Base-by-base conservation (phyloP, 1,140 invertebrate genomes). In the Drosophila novamexicana region DNA sequence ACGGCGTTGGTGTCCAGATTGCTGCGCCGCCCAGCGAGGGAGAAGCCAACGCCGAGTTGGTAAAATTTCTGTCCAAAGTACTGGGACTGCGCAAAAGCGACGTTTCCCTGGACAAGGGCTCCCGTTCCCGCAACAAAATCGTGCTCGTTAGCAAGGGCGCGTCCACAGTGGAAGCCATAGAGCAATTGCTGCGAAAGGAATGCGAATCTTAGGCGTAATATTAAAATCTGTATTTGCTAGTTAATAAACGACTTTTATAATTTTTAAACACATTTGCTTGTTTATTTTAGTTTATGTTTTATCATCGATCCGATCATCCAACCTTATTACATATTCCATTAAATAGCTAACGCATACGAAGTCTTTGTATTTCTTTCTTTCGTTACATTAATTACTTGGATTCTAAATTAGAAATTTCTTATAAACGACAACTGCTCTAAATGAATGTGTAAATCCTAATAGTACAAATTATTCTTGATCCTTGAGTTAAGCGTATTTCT, bases 21-120 rank as follows among this genome's bases (percentile, higher is more conserved):
- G 94, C 94, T 62, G 96, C 96, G 4, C 96, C 96, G 32, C 96
- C 96, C 3, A 94, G 95, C 5, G 96, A 97, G 86, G 96, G 96
- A 4, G 96, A 96, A 93, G 96, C 96, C 6, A 97, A 97, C 81
- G 93, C 94, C 0, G 96, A 96, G 89, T 93, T 97, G 7, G 92
- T 97, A 0, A 95, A 96, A 92, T 97, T 95, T 84, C 90, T 97
- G 12, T 93, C 96, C 0, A 94, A 94, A 73, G 82, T 96, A 34
- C 91, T 97, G 8, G 94, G 94, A 14, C 74, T 96, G 0, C 94
- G 94, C 71, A 97, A 96, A 92, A 96, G 95, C 66, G 94, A 96
- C 66, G 93, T 97, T 1, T 93, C 93, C 1, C 88, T 97, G 40
- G 95, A 96, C 56, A 86, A 92, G 44, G 93, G 93, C 8, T 93